A percentile compares a stretch with the other conserved stretches of the same genome.
These are phyloP conservation scores for Oreonectes daqikongensis DNA, from an alignment of 2,797 vertebrate species.

Conservation along the genomic window DNA sequence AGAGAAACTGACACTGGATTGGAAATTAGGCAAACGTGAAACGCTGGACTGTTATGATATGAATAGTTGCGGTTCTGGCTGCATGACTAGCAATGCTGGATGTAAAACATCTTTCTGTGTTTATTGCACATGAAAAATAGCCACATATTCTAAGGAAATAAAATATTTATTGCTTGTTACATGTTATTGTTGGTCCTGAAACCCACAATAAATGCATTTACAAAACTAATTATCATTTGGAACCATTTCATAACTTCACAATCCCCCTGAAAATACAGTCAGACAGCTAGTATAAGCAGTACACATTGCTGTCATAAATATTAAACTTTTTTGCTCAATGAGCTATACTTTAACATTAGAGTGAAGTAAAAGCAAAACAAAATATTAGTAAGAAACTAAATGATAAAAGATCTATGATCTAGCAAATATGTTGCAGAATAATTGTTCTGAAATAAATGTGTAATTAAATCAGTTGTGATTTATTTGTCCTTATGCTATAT, in stretches of 20 bases:
- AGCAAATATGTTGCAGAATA: background rate
- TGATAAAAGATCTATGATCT: background rate
- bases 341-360: background rate
- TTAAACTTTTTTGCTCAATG: no score
- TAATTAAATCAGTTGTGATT: no score
- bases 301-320: background rate
- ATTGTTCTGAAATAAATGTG: no score
- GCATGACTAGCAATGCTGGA: background rate
- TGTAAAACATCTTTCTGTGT: no score
- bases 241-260: no score
- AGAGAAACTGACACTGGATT: background rate
- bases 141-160: no score
- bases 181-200: no score
- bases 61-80: background rate
- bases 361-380: background rate
- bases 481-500: no score
- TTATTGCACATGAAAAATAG: no score
- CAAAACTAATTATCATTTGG: no score
- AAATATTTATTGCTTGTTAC: no score
- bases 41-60: background rate
- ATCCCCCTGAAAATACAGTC: background rate
- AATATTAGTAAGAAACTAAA: background rate
- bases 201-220: no score
- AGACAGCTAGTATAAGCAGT: background rate
- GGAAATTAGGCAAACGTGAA: constrained; percentile 16